Percentiles rank a stretch among this genome's conserved stretches.
Evolutionary conservation across 2,888 invertebrate genomes (phyloP).

Genomic region (Amphipoea lucens): DNA sequence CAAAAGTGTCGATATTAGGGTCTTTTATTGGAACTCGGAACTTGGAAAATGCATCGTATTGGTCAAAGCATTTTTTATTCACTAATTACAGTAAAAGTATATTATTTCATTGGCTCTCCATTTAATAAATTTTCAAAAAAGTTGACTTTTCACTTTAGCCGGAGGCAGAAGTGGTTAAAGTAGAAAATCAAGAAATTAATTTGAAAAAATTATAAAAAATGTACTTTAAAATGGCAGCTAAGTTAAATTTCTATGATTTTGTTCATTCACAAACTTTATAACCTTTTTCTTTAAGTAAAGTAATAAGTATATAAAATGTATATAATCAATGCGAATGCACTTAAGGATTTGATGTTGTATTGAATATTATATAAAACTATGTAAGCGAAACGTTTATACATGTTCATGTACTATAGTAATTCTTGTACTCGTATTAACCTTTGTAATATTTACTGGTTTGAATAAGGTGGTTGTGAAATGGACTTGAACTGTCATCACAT

Average conservation of each 20-base stretch:
- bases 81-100: slow-evolving; percentile 4
- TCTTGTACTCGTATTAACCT: slow-evolving; percentile 47
- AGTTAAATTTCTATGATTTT: slow-evolving; percentile 1
- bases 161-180: not conserved
- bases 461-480: slow-evolving; percentile 37
- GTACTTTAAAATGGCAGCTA: slow-evolving; percentile 11
- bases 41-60: slow-evolving; percentile 9
- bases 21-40: slow-evolving; percentile 22
- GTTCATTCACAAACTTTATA: slow-evolving; percentile 10
- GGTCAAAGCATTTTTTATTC: not conserved
- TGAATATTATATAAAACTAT: slow-evolving; percentile 56
- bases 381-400: slow-evolving; percentile 60
- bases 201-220: not conserved
- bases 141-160: slow-evolving; percentile 2
- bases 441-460: slow-evolving; percentile 40
- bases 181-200: not conserved
- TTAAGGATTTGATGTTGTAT: slow-evolving; percentile 86
- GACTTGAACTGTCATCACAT: not conserved
- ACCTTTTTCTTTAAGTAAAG: slow-evolving; percentile 30
- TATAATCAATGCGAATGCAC: slow-evolving; percentile 77
- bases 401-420: slow-evolving; percentile 53
- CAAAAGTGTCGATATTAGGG: slow-evolving; percentile 24
- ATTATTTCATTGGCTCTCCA: not conserved
- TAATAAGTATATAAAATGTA: slow-evolving; percentile 65
- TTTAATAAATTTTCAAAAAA: slow-evolving; percentile 8